phyloP scores from a whole-genome alignment of 2,113 vertebrate species.

The Dasyornis broadbenti region DNA sequence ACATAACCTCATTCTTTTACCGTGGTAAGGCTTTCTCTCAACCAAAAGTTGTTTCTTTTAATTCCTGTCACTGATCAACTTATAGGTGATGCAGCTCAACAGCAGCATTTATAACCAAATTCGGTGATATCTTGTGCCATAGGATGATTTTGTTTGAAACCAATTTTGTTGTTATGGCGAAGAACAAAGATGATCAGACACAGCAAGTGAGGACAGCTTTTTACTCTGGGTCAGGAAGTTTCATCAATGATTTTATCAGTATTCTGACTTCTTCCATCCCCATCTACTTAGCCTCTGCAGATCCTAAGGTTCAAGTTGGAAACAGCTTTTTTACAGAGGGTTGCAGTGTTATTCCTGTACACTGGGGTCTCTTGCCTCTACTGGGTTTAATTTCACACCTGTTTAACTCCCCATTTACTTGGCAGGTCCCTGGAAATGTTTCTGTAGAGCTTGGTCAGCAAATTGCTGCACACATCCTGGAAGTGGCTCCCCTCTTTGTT shows the following conservation, averaged over 20 bases:
- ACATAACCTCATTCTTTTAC: not conserved
- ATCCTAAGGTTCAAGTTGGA: not conserved
- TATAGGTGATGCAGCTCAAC: not conserved
- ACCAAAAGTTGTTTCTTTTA: not conserved
- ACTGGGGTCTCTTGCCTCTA: slow-evolving; percentile 28
- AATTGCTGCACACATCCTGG: not conserved
- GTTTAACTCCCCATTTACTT: not conserved
- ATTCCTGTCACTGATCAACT: not conserved
- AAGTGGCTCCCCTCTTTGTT: not conserved
- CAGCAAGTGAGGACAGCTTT: not conserved
- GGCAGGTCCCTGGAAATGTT: not conserved
- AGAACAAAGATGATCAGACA: not conserved
- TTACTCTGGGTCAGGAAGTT: not conserved
- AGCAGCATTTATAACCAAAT: not conserved
- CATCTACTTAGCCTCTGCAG: not conserved
- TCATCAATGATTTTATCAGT: not conserved
- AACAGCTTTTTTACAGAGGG: not conserved
- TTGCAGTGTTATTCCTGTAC: not conserved
- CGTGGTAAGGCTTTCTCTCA: not conserved
- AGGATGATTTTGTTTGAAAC: not conserved
- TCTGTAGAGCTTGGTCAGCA: not conserved
- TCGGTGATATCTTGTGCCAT: not conserved
- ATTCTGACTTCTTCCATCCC: not conserved
- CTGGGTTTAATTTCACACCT: slow-evolving; percentile 11
- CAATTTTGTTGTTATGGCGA: not conserved